A percentile compares a stretch with the other conserved stretches of the same genome.
Conservation (phyloP, 2,113 vertebrate genomes). For the Neoarius graeffei region DNA sequence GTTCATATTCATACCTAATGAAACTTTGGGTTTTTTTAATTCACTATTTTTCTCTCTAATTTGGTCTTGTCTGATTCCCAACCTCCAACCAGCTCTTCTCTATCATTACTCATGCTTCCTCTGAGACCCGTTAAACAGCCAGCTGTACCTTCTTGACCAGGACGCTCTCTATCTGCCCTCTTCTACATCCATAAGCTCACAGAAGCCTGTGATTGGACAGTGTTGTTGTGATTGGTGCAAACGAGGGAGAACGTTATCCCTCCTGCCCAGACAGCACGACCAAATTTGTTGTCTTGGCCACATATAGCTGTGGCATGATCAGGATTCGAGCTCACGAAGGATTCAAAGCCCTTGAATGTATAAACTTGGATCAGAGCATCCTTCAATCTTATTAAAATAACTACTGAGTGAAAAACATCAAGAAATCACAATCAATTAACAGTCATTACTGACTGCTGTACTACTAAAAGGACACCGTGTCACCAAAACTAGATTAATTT, state of each 20-base stretch:
- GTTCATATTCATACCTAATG: background rate
- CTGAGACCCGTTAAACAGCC: background rate
- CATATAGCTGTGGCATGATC: too few species aligned
- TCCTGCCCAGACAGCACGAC: background rate
- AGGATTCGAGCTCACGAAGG: background rate
- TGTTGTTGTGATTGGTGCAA: background rate
- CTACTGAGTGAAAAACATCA: background rate
- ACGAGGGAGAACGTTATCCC: background rate
- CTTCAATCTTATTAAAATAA: background rate
- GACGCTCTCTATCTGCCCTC: background rate
- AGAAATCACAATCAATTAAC: background rate
- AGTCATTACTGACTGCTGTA: background rate
- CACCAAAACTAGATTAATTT: background rate
- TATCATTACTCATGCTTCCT: background rate
- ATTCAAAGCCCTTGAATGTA: background rate
- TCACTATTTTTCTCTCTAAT: background rate
- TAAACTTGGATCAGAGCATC: background rate
- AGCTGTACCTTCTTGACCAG: background rate
- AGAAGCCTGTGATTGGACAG: background rate
- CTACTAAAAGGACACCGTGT: background rate
- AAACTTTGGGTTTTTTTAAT: background rate
- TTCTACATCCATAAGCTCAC: background rate
- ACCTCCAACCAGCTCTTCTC: background rate
- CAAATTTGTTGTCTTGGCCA: too few species aligned
- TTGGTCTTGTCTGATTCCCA: background rate